A percentile compares a stretch with the other conserved stretches of the same genome.
Evolutionary conservation across 1,140 invertebrate species (phyloP).

Genomic region (Augochlora pura): DNA sequence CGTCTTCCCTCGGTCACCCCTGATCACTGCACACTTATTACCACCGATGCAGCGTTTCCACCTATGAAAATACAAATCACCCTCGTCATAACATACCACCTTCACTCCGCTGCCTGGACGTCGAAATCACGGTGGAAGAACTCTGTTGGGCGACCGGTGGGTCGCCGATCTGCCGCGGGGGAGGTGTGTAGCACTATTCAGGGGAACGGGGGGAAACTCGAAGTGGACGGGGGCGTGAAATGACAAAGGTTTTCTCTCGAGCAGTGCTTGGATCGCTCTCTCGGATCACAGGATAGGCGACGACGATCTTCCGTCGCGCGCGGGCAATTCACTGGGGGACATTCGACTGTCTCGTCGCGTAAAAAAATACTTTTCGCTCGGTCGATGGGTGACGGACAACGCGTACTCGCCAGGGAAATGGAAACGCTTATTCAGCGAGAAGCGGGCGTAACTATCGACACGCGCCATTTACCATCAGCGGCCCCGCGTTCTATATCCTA

Average conservation of each 20-base stretch:
- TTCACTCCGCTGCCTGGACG: slow-evolving; percentile 36
- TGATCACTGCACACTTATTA: slow-evolving; percentile 77
- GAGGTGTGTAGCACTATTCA: too few species aligned
- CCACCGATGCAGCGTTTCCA: slow-evolving; percentile 72
- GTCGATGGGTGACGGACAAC: slow-evolving; percentile 24
- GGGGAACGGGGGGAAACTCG: not conserved
- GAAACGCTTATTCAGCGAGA: slow-evolving; percentile 39
- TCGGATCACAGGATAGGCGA: not conserved
- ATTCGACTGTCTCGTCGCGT: slow-evolving; percentile 23
- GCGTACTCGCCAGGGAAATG: slow-evolving; percentile 22
- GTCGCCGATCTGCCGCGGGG: too few species aligned
- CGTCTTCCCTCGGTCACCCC: slow-evolving; percentile 73
- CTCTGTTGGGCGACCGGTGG: not conserved
- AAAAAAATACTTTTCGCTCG: slow-evolving; percentile 60
- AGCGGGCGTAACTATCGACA: slow-evolving; percentile 55
- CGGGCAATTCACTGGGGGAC: not conserved
- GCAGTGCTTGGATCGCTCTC: slow-evolving; percentile 1
- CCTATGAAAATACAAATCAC: slow-evolving; percentile 77
- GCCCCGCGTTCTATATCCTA: not conserved
- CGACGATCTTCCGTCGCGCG: not conserved
- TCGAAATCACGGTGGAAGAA: not conserved
- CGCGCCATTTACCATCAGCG: slow-evolving; percentile 53
- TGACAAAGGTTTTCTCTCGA: slow-evolving; percentile 21
- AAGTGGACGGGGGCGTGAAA: not conserved
- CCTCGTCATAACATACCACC: slow-evolving; percentile 76